phyloP scores from a whole-genome alignment of 2,888 invertebrate genomes.

The Arge pagana region DNA sequence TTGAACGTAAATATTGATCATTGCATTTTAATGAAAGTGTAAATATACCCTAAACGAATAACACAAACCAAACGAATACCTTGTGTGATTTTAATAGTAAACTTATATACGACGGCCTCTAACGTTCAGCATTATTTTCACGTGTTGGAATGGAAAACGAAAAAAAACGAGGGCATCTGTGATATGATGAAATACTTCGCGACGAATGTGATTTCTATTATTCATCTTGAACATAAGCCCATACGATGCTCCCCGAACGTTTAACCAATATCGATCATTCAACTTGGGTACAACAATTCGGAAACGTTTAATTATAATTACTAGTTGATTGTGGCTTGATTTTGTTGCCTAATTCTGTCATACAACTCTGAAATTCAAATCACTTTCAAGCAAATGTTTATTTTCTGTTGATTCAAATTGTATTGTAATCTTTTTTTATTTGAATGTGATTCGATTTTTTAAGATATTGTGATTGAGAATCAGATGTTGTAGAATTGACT shows the following conservation, averaged over 20 bases:
- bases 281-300: constrained; percentile 10
- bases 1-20: constrained; percentile 43
- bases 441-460: constrained; percentile 41
- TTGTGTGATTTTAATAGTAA: constrained; percentile 43
- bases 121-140: constrained; percentile 33
- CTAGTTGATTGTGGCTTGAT: constrained; percentile 54
- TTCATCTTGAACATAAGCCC: constrained; percentile 17
- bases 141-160: constrained; percentile 17
- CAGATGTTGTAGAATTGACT: constrained; percentile 57
- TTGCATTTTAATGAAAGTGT: constrained; percentile 51
- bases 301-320: constrained; percentile 3
- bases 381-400: constrained; percentile 34
- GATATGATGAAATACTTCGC: constrained; percentile 11
- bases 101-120: constrained; percentile 45
- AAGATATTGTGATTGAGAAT: constrained; percentile 52
- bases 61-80: constrained; percentile 37
- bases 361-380: constrained; percentile 56
- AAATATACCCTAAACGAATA: constrained; percentile 37
- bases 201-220: constrained; percentile 12
- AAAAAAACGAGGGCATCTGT: constrained; percentile 20
- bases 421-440: constrained; percentile 14
- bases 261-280: too few species aligned
- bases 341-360: constrained; percentile 52
- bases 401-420: neutral
- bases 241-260: constrained; percentile 5